Evolutionary conservation across 1,140 invertebrate species (phyloP).

Genomic region (Drosophila sechellia): DNA sequence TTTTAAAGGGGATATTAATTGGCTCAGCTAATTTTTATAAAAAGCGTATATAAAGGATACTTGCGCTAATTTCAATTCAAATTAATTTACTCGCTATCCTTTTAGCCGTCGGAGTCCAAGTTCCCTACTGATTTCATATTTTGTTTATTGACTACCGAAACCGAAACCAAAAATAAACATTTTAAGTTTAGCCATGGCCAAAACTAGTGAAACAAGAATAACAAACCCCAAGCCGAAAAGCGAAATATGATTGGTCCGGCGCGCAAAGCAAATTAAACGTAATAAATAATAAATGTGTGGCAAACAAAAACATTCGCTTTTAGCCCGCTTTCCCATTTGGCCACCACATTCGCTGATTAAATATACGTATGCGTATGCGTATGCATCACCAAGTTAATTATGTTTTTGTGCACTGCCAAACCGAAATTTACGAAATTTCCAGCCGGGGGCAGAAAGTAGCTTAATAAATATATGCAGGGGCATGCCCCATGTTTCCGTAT

Average conservation of each 20-base stretch:
- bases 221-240: slow-evolving; percentile 2
- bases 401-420: slow-evolving; percentile 32
- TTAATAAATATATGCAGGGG: slow-evolving; percentile 46
- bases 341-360: slow-evolving; percentile 1
- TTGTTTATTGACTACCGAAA: background rate
- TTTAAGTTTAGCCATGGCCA: slow-evolving; percentile 2
- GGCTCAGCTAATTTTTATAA: too few relatives aligned
- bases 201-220: slow-evolving; percentile 12
- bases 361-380: slow-evolving; percentile 9
- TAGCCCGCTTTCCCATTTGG: background rate
- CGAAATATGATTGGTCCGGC: slow-evolving; percentile 21
- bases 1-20: background rate
- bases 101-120: background rate
- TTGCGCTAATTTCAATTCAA: too few relatives aligned
- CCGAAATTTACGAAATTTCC: slow-evolving; percentile 32
- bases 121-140: background rate
- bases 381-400: slow-evolving; percentile 41
- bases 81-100: too few relatives aligned
- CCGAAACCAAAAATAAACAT: background rate
- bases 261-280: slow-evolving; percentile 38
- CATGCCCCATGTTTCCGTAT: slow-evolving; percentile 31
- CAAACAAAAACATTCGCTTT: slow-evolving; percentile 22
- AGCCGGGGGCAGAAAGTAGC: slow-evolving; percentile 17
- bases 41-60: too few relatives aligned
- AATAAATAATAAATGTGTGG: slow-evolving; percentile 45